Evolutionary conservation across 2,888 invertebrate species (phyloP).

Genomic region (Melieria crassipennis): DNA sequence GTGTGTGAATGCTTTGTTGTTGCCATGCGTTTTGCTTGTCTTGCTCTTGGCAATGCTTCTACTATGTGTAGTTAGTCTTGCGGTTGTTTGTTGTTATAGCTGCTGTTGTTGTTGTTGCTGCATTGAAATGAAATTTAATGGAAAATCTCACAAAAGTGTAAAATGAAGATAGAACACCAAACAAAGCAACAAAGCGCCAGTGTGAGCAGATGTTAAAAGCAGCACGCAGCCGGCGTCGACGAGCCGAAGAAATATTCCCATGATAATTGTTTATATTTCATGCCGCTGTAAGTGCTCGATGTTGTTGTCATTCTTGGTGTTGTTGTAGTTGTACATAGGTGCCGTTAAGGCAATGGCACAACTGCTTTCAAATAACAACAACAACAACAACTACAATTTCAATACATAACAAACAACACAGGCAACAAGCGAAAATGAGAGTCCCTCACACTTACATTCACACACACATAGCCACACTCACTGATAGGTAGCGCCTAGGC

Average conservation of each 20-base stretch:
- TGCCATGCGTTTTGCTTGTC: too few species aligned
- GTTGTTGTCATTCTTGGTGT: background rate
- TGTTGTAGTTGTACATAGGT: background rate
- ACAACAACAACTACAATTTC: background rate
- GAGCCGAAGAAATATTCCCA: slow-evolving; percentile 37
- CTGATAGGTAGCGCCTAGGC: background rate
- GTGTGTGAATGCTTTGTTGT: too few species aligned
- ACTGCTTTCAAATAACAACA: background rate
- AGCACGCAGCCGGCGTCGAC: slow-evolving; percentile 17
- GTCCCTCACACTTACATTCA: background rate
- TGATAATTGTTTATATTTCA: slow-evolving; percentile 43
- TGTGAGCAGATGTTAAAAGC: background rate
- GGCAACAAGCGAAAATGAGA: background rate
- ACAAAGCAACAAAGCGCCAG: too few species aligned
- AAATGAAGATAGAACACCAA: slow-evolving; percentile 8
- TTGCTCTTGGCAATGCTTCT: too few species aligned
- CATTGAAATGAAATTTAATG: slow-evolving; percentile 46
- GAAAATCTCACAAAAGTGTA: slow-evolving; percentile 45
- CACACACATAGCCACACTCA: background rate
- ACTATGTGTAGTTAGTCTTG: too few species aligned
- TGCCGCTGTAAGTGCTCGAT: background rate
- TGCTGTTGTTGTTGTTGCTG: slow-evolving; percentile 15
- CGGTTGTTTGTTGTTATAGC: background rate
- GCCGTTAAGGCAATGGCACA: too few species aligned
- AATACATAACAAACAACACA: background rate